Percentiles rank a stretch among this genome's conserved stretches.
Evolutionary conservation across 2,113 vertebrate genomes (phyloP).

Genomic region (Loxodonta africana): DNA sequence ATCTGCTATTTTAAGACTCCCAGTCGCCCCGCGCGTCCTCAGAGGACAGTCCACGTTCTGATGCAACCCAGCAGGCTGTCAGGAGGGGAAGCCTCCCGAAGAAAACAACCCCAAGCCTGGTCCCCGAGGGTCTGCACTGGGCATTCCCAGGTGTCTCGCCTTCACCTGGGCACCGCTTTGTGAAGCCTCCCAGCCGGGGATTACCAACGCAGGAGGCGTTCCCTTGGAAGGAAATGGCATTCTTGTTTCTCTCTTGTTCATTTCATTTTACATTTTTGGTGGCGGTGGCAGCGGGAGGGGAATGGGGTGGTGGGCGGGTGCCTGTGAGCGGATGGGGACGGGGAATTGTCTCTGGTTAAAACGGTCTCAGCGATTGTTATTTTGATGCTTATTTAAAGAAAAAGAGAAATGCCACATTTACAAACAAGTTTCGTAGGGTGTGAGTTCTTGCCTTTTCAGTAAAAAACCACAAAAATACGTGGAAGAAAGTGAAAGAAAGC

Average conservation of each 20-base stretch:
- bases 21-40: slow-evolving; percentile 46
- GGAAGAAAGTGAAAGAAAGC: slow-evolving; percentile 66
- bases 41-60: slow-evolving; percentile 72
- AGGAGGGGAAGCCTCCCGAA: not conserved
- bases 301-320: not conserved
- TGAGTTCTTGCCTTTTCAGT: slow-evolving; percentile 65
- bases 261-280: slow-evolving; percentile 49
- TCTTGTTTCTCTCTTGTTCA: slow-evolving; percentile 29
- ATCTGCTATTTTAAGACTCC: slow-evolving; percentile 80
- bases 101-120: slow-evolving; percentile 47
- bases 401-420: no score
- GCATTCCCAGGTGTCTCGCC: slow-evolving; percentile 58
- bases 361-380: slow-evolving; percentile 35
- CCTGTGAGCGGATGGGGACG: not conserved
- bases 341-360: not conserved
- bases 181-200: slow-evolving; percentile 3
- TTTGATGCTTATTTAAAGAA: slow-evolving; percentile 12
- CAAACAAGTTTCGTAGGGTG: slow-evolving; percentile 77
- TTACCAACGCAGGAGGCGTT: slow-evolving; percentile 38
- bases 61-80: slow-evolving; percentile 69
- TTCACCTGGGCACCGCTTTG: slow-evolving; percentile 69
- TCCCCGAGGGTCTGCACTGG: not conserved
- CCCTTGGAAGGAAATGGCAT: slow-evolving; percentile 62
- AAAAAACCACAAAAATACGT: slow-evolving; percentile 69
- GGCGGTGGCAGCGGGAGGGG: not conserved